Percentiles rank a stretch among this genome's conserved stretches.
Conservation (phyloP, 2,888 invertebrate species). For the Eurytoma californica region DNA sequence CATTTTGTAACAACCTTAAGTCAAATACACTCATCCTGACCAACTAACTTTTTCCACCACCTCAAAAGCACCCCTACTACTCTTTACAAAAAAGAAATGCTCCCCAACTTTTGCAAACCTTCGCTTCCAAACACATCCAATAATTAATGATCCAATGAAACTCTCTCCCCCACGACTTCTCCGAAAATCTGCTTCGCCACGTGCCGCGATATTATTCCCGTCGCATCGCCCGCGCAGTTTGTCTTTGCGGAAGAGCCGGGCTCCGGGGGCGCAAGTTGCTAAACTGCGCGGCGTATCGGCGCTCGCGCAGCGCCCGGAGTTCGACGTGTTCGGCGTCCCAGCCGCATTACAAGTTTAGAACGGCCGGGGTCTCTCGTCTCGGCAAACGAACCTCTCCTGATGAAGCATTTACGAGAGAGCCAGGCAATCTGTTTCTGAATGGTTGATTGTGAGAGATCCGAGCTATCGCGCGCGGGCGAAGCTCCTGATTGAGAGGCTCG, state of each 20-base stretch:
- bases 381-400: constrained; percentile 21
- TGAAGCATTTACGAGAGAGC: constrained; percentile 6
- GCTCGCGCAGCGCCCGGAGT: neutral
- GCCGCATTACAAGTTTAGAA: constrained; percentile 37
- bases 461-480: too few species aligned
- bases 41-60: too few species aligned
- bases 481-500: too few species aligned
- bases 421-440: neutral
- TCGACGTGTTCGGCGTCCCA: constrained; percentile 25
- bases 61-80: too few species aligned
- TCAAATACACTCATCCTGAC: neutral
- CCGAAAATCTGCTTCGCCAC: constrained; percentile 39
- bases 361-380: neutral
- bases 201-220: constrained; percentile 39
- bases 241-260: constrained; percentile 20
- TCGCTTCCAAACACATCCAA: constrained; percentile 13
- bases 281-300: constrained; percentile 27
- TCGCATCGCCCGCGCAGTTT: constrained; percentile 41
- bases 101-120: neutral
- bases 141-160: constrained; percentile 29
- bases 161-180: neutral
- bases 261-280: constrained; percentile 3
- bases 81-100: neutral
- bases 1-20: neutral
- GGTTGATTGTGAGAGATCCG: too few species aligned